Percentiles rank a stretch among this genome's conserved stretches.
phyloP scores from a whole-genome alignment of 2,888 invertebrate species.

The Hanleya hanleyi region DNA sequence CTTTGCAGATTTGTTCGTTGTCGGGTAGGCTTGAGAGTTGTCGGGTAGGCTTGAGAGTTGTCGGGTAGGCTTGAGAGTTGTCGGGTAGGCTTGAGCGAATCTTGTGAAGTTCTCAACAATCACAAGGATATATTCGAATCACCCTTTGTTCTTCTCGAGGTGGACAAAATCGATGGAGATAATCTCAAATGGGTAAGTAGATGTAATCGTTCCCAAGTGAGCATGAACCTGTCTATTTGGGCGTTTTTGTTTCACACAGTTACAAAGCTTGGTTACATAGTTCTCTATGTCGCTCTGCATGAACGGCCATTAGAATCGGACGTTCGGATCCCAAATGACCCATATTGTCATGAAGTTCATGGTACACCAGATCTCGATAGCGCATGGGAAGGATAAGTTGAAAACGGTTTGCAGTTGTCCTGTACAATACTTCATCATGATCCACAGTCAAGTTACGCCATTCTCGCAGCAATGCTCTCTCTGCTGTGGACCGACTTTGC shows the following conservation, averaged over 20 bases:
- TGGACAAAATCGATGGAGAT: not conserved
- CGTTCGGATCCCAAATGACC: constrained; percentile 12
- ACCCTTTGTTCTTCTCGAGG: not conserved
- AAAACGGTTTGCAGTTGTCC: not conserved
- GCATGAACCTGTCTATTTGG: not conserved
- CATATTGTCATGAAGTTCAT: constrained; percentile 10
- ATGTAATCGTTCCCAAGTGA: not conserved
- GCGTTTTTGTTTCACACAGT: constrained; percentile 1
- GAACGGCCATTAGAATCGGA: constrained; percentile 14
- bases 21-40: no score
- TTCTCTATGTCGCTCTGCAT: constrained; percentile 3
- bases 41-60: no score
- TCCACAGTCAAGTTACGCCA: not conserved
- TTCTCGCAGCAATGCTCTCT: not conserved
- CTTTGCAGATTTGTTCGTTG: no score
- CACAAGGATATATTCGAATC: not conserved
- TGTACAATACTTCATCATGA: not conserved
- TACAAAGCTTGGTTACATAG: constrained; percentile 7
- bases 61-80: no score
- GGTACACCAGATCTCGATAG: not conserved
- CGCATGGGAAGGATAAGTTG: not conserved
- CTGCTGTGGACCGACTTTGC: no score
- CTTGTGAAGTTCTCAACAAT: not conserved
- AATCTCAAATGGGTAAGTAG: not conserved
- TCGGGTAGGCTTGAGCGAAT: not conserved